A percentile compares a stretch with the other conserved stretches of the same genome.
phyloP scores from a whole-genome alignment of 2,113 vertebrate species.

The Eretmochelys imbricata region DNA sequence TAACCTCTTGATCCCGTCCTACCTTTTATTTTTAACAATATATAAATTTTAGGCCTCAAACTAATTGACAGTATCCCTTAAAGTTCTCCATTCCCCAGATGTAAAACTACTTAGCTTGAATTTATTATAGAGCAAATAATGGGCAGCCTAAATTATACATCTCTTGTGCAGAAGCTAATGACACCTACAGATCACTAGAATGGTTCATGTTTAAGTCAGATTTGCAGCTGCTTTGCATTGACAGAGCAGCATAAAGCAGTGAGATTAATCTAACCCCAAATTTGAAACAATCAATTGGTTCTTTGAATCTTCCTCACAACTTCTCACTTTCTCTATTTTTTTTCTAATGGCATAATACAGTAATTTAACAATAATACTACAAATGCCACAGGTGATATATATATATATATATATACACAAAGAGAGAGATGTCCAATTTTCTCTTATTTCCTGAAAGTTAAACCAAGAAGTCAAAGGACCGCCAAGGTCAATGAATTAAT shows the following conservation, averaged over 20 bases:
- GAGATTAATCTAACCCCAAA: background rate
- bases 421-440: background rate
- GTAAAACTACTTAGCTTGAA: background rate
- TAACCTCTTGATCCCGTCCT: background rate
- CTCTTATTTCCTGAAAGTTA: conserved; percentile 20
- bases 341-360: background rate
- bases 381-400: background rate
- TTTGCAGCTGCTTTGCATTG: conserved; percentile 13
- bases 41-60: background rate
- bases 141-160: background rate
- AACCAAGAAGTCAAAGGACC: background rate
- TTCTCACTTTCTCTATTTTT: conserved; percentile 5
- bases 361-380: conserved; percentile 25
- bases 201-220: background rate
- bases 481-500: background rate
- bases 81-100: background rate
- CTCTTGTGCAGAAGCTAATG: background rate
- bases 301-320: background rate
- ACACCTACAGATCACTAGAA: background rate
- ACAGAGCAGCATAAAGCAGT: conserved; percentile 17
- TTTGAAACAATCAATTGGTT: background rate
- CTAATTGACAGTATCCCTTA: background rate
- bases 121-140: background rate
- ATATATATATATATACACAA: background rate
- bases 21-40: background rate